phyloP scores from a whole-genome alignment of 2,113 vertebrate species.

The Helogale parvula region DNA sequence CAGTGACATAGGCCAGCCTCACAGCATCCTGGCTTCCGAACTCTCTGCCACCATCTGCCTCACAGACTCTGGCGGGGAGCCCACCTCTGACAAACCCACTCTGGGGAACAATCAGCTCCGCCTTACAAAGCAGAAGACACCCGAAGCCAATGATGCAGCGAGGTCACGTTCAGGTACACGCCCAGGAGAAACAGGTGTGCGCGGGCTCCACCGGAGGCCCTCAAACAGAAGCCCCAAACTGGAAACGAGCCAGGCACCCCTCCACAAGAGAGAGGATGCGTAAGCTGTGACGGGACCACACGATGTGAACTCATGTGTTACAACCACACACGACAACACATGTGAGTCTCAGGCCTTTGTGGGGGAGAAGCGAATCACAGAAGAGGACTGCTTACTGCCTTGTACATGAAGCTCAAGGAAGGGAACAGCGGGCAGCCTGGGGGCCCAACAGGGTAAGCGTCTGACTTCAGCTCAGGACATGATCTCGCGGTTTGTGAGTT shows the following conservation, averaged over 20 bases:
- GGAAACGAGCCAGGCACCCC: background rate
- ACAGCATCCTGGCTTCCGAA: background rate
- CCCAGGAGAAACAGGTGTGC: background rate
- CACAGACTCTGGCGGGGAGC: background rate
- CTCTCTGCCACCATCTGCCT: rapidly evolving
- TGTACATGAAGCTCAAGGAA: too few relatives aligned
- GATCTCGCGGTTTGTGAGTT: too few relatives aligned
- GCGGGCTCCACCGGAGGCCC: background rate
- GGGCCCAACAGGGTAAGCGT: rapidly evolving
- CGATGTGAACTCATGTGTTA: rapidly evolving
- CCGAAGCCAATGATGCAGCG: background rate
- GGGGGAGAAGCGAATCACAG: background rate
- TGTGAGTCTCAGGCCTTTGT: rapidly evolving
- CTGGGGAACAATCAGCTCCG: background rate
- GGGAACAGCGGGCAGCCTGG: too few relatives aligned
- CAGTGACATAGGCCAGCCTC: background rate
- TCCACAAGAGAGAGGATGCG: background rate
- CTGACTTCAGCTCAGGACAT: too few relatives aligned
- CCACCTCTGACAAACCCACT: background rate
- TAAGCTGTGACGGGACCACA: rapidly evolving
- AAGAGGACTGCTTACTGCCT: background rate
- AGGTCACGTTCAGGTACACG: background rate
- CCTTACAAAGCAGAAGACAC: background rate
- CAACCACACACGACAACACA: rapidly evolving
- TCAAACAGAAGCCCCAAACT: background rate